Evolutionary conservation across 2,797 vertebrate genomes (phyloP), one percentile per base, ranked within the genome.

Genomic region (Corythornis leucogaster): DNA sequence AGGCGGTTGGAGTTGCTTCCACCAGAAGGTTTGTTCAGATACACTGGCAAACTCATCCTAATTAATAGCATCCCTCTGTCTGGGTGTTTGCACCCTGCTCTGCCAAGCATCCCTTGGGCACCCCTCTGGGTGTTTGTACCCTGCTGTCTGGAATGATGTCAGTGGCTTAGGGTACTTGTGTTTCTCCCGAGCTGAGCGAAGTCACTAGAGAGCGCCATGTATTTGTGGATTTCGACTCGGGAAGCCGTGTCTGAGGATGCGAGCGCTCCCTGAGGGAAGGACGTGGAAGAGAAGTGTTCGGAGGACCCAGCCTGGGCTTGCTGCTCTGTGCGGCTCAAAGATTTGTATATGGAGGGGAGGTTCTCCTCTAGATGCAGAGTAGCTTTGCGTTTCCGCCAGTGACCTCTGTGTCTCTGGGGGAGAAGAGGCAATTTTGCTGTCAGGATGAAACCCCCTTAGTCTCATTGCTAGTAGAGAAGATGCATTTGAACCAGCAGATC

Each of bases 181-280:
- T 62, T 81, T 78, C 82, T 86, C 77, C 59, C 0, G 2, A 71
- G 80, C 77, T 51, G 67, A 84, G 25, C 45, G 19, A 66, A 81
- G 89, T 91, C 94, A 86, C 94, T 93, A 96, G 94, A 57, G 94
- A 93, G 93, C 90, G 90, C 95, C 93, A 66, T 81, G 85, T 28
- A 76, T 92, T 93, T 90, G 80, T 67, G 48, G 83, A 91, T 90
- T 87, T 68, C 77, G 85, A 28, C 63, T 76, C 15, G 55, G 25
- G 55, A 66, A 55, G 50, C 0, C 1, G 28, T 7, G n/a, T 33
- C 24, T 48, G 55, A 70, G 63, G 62, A 48, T 45, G 31, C 3
- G 30, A 62, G 55, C 5, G 46, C 62, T 91, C 77, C 82, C 35
- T 4, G 35, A 54, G 77, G 73, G 35, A 9, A 57, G 50, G 26